Evolutionary conservation across 2,888 invertebrate species (phyloP), one percentile per base, ranked within the genome.

Genomic region (Serripes groenlandicus): DNA sequence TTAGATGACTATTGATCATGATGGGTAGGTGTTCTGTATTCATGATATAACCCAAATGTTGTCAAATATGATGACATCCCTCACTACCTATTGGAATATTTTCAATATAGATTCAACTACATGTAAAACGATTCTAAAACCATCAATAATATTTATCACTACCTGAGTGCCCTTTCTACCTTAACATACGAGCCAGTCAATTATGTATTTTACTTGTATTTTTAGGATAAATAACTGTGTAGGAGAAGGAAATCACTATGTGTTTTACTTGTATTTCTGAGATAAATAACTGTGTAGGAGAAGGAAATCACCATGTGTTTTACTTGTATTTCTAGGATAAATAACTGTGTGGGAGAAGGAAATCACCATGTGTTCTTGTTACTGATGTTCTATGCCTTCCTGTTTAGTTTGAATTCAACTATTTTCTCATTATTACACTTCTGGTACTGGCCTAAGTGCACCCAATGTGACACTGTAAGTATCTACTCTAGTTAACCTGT

Each of bases 351-450:
- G 0, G 94, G 94, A 30, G 94, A 94, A 78, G 92, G 88, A 28
- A 94, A 94, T 81, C 94, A 94, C 81, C 93, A 93, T 86, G 91
- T 91, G 66, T 94, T 94, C 83, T 81, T 93, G 23, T 92, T 92
- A 81, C 90, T 94, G 75, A 95, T 97, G 85, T 95, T 97, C 58
- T 98, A 97, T 94, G 97, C 94, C 35, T 89, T 91, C 26, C 69
- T 92, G 21, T 86, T 94, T 69, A 87, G 93, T 66, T 49, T 88
- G 23, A 81, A 89, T 32, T 86, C 92, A 4, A 86, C 93, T 37
- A 70, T 88, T 9, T 66, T 92, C n/a, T 84, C 88, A 30, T 81
- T 92, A 78, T 78, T 93, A 28, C 91, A 93, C 78, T 91, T 92
- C 80, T 93, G 91, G 90, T 86, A 88, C 72, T 92, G 89, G 86